These are phyloP conservation scores for Penaeus japonicus DNA, from an alignment of 1,140 invertebrate genomes.

Conservation along the genomic window DNA sequence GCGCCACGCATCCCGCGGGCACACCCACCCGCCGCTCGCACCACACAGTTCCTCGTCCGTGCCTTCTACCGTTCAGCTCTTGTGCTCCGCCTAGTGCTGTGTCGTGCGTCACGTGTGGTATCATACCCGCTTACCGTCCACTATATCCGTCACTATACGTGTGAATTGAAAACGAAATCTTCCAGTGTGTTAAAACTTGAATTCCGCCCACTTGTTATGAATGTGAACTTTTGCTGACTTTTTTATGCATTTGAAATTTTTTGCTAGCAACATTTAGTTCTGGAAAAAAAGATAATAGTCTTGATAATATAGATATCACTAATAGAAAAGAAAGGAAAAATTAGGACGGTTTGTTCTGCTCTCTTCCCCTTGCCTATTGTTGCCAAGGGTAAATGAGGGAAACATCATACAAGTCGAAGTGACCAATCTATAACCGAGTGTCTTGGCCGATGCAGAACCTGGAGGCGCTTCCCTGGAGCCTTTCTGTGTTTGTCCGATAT, in stretches of 20 bases:
- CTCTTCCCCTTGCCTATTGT: too few relatives aligned
- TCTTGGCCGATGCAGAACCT: too few relatives aligned
- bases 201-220: slow-evolving; percentile 43
- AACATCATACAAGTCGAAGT: too few relatives aligned
- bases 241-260: not conserved
- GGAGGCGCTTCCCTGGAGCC: slow-evolving; percentile 1
- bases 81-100: not conserved
- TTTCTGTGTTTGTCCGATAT: not conserved
- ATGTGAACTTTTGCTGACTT: slow-evolving; percentile 15
- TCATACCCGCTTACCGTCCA: slow-evolving; percentile 15
- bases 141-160: not conserved
- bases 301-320: too few relatives aligned
- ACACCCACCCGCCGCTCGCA: slow-evolving; percentile 4
- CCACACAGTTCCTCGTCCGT: slow-evolving; percentile 24
- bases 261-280: not conserved
- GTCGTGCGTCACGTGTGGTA: too few relatives aligned
- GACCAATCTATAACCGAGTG: too few relatives aligned
- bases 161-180: too few relatives aligned
- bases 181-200: not conserved
- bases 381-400: too few relatives aligned
- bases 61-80: slow-evolving; percentile 8
- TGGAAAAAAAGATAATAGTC: too few relatives aligned
- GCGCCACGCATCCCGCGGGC: not conserved
- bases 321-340: too few relatives aligned
- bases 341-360: too few relatives aligned